Percentiles rank a stretch among this genome's conserved stretches.
These are phyloP conservation scores for Squalus acanthias DNA, from an alignment of 2,797 vertebrate genomes.

Conservation along the genomic window DNA sequence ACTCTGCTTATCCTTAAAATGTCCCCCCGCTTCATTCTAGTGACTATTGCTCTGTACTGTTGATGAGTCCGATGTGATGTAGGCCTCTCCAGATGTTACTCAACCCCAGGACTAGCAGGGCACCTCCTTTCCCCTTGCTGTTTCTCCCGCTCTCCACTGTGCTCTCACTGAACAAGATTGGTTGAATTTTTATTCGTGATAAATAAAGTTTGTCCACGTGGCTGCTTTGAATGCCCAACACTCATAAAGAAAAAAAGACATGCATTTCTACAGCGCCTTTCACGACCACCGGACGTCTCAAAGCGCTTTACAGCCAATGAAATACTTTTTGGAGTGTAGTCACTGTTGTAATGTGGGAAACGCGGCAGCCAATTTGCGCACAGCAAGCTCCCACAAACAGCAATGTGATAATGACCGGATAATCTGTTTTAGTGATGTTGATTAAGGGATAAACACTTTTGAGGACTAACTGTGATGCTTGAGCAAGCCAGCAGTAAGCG, in stretches of 20 bases:
- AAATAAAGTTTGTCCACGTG: neutral
- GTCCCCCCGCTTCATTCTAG: neutral
- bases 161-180: neutral
- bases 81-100: neutral
- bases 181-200: neutral
- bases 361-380: neutral
- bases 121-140: neutral
- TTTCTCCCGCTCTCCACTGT: neutral
- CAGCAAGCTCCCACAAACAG: neutral
- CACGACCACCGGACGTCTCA: neutral
- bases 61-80: neutral
- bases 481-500: neutral
- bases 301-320: neutral
- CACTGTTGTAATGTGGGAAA: neutral
- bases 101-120: neutral
- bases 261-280: neutral
- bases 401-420: neutral
- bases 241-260: neutral
- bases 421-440: neutral
- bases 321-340: neutral
- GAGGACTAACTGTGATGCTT: neutral
- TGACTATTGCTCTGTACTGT: neutral
- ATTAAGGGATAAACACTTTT: neutral
- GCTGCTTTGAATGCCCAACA: neutral
- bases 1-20: neutral